Conservation (phyloP, 2,888 invertebrate genomes). For the Microdon myrmicae region DNA sequence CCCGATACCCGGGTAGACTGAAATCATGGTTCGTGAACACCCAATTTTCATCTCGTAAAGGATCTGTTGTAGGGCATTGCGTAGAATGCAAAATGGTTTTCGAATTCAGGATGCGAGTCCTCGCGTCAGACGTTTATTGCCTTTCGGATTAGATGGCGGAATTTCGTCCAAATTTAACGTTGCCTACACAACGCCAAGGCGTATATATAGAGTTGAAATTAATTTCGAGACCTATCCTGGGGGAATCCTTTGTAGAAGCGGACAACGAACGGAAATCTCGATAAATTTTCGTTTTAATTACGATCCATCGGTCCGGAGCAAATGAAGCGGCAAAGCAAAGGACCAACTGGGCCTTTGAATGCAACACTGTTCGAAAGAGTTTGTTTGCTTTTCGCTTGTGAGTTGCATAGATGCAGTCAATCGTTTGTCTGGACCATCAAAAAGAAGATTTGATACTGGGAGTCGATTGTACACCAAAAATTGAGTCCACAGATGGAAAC, state of each 20-base stretch:
- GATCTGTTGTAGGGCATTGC: neutral
- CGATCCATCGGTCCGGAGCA: conserved; percentile 46
- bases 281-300: conserved; percentile 51
- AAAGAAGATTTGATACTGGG: neutral
- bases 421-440: neutral
- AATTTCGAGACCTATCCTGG: conserved; percentile 40
- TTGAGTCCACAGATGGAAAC: conserved; percentile 46
- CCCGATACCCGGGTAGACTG: too few species aligned
- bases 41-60: conserved; percentile 9
- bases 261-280: neutral
- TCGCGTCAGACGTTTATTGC: conserved; percentile 48
- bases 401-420: conserved; percentile 3
- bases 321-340: conserved; percentile 46
- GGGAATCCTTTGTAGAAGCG: neutral
- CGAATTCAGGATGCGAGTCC: conserved; percentile 36
- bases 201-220: conserved; percentile 49
- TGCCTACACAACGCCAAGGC: conserved; percentile 29
- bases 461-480: conserved; percentile 28
- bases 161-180: conserved; percentile 23
- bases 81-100: conserved; percentile 22
- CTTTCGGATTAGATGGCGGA: conserved; percentile 36
- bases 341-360: conserved; percentile 40
- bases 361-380: conserved; percentile 26
- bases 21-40: conserved; percentile 5
- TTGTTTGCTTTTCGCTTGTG: conserved; percentile 33